Conservation (phyloP, 1,140 invertebrate species). For the Bilobella aurantiaca region DNA sequence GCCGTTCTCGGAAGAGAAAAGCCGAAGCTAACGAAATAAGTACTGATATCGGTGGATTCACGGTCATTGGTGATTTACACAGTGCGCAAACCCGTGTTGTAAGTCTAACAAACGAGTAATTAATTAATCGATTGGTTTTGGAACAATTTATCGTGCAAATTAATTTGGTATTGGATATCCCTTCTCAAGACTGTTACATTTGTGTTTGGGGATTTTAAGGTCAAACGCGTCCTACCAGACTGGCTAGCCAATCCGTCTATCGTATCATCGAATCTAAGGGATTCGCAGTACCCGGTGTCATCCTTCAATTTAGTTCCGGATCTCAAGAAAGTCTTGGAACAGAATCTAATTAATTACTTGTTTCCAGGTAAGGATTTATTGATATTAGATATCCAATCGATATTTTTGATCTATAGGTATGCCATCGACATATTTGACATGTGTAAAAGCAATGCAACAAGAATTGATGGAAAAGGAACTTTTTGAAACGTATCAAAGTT, state of each 20-base stretch:
- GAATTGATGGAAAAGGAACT: no score
- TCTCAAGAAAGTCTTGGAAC: conserved; percentile 53
- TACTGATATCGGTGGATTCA: conserved; percentile 27
- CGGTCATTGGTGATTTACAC: conserved; percentile 26
- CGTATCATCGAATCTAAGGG: conserved; percentile 58
- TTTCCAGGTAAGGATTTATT: conserved; percentile 50
- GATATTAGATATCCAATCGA: no score
- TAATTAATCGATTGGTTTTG: no score
- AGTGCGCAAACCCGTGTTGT: conserved; percentile 17
- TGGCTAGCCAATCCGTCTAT: conserved; percentile 74
- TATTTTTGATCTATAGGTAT: no score
- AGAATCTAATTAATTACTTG: conserved; percentile 63
- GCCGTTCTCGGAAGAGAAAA: no score
- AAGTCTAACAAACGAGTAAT: conserved; percentile 14
- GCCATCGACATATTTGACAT: no score
- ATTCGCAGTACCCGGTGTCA: conserved; percentile 48
- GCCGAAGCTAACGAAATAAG: no score
- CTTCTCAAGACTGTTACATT: conserved; percentile 34
- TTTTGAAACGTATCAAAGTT: no score
- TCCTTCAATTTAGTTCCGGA: conserved; percentile 50
- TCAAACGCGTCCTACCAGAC: conserved; percentile 64
- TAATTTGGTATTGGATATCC: conserved; percentile 38
- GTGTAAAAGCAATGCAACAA: no score
- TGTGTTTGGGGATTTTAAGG: conserved; percentile 37
- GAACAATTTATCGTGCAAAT: no score